Evolutionary conservation across 2,797 vertebrate species (phyloP), one percentile per base, ranked within the genome.

Genomic region (Lophius americanus): DNA sequence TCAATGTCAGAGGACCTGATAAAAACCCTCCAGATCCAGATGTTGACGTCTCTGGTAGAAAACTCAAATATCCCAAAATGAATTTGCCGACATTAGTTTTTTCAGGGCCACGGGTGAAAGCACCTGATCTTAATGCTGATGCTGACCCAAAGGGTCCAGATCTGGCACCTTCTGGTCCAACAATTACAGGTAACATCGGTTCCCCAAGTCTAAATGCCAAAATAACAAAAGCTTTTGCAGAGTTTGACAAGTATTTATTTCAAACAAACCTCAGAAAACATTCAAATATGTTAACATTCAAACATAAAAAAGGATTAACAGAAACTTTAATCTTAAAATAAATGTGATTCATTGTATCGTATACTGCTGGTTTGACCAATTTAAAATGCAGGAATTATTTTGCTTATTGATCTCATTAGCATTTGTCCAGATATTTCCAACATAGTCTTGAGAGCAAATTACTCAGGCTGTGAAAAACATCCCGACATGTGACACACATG

Each of bases 91-190:
- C 68, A 23, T 81, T 88, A 64, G 61, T 57, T 4, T 7, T 73
- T 1, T 82, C 86, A 9, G 75, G 58, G 6, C 79, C 82, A 64
- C 85, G 8, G 3, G 65, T 82, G 2, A 85, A 86, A 70, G 64
- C 5, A 72, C 67, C 82, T 41, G 32, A 68, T 60, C 4, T 75
- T 3, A 49, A 74, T 42, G 38, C 65, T 56, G 70, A 86, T 61
- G 60, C 63, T 46, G 62, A 78, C 12, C 4, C 79, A 1, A 78
- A 84, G 13, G 51, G 62, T 68, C 73, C 85, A 36, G 60, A 82
- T 23, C 23, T 23, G 23, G 23, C 23, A 6, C 4, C 73, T 35
- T 54, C 57, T 66, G 48, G 36, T 8, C 47, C 64, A 7, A 6
- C 55, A 60, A 0, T 83, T 36, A 35, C 69, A 6, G 61, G 73